These are phyloP conservation scores for Oncopodura yosiiana DNA, from an alignment of 1,140 invertebrate species.

Conservation along the genomic window DNA sequence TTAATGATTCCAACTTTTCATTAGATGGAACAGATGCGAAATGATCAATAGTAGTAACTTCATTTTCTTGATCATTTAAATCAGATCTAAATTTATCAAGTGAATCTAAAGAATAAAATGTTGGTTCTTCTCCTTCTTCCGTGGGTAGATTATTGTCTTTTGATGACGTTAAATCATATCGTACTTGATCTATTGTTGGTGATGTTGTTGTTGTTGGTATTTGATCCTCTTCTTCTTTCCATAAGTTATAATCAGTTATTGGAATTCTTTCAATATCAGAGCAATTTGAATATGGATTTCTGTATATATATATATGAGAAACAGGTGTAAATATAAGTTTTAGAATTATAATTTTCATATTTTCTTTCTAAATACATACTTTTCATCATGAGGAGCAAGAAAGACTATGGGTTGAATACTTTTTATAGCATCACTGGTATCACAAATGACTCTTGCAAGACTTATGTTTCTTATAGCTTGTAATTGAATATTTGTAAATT, in stretches of 20 bases:
- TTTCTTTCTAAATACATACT: slow-evolving; percentile 15
- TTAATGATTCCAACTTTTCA: too few species aligned
- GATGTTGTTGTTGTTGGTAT: too few species aligned
- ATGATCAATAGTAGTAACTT: too few species aligned
- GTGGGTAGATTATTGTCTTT: too few species aligned
- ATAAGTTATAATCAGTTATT: slow-evolving; percentile 4
- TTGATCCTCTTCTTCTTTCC: too few species aligned
- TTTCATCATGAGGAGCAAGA: slow-evolving; percentile 33
- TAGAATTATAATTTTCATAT: neutral
- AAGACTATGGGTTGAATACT: slow-evolving; percentile 39
- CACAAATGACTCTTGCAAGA: slow-evolving; percentile 56
- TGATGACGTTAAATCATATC: too few species aligned
- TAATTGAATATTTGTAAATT: slow-evolving; percentile 58
- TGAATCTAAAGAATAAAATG: too few species aligned
- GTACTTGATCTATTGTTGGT: too few species aligned
- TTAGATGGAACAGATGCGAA: too few species aligned
- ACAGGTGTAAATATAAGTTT: neutral
- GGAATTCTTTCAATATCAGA: slow-evolving; percentile 17
- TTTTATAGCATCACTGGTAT: slow-evolving; percentile 53
- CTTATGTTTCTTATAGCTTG: slow-evolving; percentile 53
- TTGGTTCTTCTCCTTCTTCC: too few species aligned
- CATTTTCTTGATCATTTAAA: too few species aligned
- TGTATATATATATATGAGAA: slow-evolving; percentile 3
- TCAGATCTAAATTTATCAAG: too few species aligned
- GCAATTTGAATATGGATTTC: slow-evolving; percentile 23